Base-by-base conservation (phyloP, 2,113 vertebrate genomes). In the Martes martes region DNA sequence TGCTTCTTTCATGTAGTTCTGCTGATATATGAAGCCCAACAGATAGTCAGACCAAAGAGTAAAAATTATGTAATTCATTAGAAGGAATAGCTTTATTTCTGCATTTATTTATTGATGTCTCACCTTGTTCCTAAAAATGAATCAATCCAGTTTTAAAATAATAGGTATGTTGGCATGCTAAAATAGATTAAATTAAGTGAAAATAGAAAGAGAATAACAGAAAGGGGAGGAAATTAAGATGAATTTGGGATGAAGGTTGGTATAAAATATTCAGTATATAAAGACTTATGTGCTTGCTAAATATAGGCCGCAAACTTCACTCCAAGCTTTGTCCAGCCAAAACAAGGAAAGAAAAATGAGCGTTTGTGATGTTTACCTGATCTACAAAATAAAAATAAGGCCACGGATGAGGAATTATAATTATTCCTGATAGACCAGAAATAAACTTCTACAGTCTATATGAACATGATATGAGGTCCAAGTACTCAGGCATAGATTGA, bases 181-280 rank as follows among this genome's bases (percentile, higher is more conserved):
- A 65, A 96, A 36, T 65, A 57, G 39, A 91, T 96, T 57, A 65
- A 57, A 89, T 76, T 74, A 84, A 39, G 21, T 89, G 19, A 57
- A 52, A 11, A 50, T 45, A 45, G 15, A 95, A 11, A 39, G 26
- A 67, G 81, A 90, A 26, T 76, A 92, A 47, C 3, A 84, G 85
- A 89, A 80, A 18, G 0, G 9, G 2, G 52, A 73, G 14, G 31
- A 91, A 96, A 85, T 95, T 82, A 94, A 93, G 59, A 85, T 67
- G 63, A 95, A 92, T 84, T 96, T 45, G 42, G 5, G 39, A 93
- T 85, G 45, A 79, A 86, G 18, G 28, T 78, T 93, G 81, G 6
- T 89, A 88, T 96, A 88, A 97, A 95, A 95, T 93, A 74, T 36
- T 96, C 65, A 89, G 5, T 78, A 3, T 82, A 61, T 55, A 95